Evolutionary conservation across 2,888 invertebrate genomes (phyloP).

Genomic region (Eristalis pertinax): DNA sequence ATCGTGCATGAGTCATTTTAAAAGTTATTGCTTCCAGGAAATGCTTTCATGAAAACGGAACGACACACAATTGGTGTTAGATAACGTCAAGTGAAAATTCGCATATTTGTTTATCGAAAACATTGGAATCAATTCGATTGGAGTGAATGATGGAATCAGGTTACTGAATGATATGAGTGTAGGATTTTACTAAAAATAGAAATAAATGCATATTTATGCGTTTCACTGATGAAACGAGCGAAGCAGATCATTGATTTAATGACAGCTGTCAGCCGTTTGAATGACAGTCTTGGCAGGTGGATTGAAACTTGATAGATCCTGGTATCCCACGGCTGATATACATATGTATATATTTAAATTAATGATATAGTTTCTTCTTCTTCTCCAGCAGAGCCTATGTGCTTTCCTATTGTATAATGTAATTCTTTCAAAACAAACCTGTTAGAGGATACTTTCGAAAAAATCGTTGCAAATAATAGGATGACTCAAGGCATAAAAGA

Average conservation of each 20-base stretch:
- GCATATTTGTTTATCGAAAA: not conserved
- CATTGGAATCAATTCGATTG: not conserved
- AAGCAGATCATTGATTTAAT: not conserved
- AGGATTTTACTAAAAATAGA: not conserved
- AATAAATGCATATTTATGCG: not conserved
- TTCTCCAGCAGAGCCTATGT: not conserved
- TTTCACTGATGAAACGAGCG: not conserved
- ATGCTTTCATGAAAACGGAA: conserved; percentile 9
- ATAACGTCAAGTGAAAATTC: not conserved
- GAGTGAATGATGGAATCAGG: not conserved
- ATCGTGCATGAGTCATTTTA: conserved; percentile 29
- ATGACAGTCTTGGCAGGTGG: not conserved
- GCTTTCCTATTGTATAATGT: not conserved
- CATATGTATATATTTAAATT: not conserved
- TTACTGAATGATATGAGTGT: not conserved
- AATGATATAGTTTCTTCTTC: not conserved
- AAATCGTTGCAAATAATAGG: not conserved
- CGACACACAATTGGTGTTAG: not conserved
- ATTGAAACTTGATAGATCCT: not conserved
- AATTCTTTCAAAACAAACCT: not conserved
- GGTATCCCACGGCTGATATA: not conserved
- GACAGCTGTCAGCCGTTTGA: not conserved
- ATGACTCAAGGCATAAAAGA: not conserved
- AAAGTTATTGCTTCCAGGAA: conserved; percentile 18
- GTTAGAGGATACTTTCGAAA: not conserved